A percentile compares a stretch with the other conserved stretches of the same genome.
Conservation (phyloP, 2,113 vertebrate species). For the Mastomys natalensis region DNA sequence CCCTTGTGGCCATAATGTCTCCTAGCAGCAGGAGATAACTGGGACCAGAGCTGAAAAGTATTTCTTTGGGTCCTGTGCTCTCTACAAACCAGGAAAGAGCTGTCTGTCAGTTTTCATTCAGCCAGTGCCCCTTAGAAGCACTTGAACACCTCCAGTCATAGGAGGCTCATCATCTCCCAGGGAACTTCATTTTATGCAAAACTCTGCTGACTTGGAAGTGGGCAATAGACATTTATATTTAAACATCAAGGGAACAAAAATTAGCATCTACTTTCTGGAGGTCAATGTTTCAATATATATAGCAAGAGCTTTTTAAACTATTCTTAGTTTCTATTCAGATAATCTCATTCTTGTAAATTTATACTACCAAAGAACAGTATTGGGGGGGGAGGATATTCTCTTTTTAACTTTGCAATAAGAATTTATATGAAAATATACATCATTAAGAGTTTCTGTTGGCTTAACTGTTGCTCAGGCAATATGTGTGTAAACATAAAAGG, state of each 20-base stretch:
- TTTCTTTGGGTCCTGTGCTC: background rate
- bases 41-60: accelerated
- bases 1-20: background rate
- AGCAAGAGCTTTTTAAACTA: background rate
- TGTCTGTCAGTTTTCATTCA: background rate
- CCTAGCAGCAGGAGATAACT: background rate
- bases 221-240: background rate
- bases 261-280: background rate
- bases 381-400: background rate
- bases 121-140: background rate
- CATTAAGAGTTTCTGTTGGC: background rate
- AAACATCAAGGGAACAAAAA: background rate
- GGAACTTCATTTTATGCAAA: background rate
- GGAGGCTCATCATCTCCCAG: background rate
- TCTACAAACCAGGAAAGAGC: background rate
- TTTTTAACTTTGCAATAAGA: constrained; percentile 1
- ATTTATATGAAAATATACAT: background rate
- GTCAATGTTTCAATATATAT: background rate
- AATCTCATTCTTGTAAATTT: background rate
- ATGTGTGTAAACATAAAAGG: background rate
- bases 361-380: background rate
- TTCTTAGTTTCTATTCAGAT: background rate
- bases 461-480: background rate
- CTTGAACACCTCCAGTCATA: background rate
- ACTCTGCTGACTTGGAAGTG: background rate